Percentiles rank a stretch among this genome's conserved stretches.
Conservation (phyloP, 2,113 vertebrate genomes). For the Percopsis transmontana region DNA sequence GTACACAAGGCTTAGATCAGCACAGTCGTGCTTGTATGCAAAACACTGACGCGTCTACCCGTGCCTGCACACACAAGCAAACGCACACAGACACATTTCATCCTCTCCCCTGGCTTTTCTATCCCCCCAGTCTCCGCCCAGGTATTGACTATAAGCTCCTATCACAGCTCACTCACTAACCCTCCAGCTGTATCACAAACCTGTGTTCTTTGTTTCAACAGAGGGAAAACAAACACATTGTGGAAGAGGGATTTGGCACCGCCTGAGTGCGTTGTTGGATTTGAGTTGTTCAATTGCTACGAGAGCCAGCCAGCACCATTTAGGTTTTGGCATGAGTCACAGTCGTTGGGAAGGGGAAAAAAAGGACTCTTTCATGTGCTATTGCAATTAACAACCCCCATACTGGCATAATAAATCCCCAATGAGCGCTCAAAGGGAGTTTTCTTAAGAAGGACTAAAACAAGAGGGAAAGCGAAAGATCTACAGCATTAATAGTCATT, state of each 20-base stretch:
- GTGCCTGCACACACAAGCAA: conserved; percentile 1
- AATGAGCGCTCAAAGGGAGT: conserved; percentile 54
- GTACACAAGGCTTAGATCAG: neutral
- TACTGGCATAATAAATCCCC: conserved; percentile 55
- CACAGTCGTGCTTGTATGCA: neutral
- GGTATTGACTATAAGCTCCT: conserved; percentile 18
- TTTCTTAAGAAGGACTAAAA: conserved; percentile 42
- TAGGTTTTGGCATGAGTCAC: conserved; percentile 60
- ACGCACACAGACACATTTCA: neutral
- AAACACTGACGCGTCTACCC: conserved; percentile 1
- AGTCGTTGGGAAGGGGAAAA: conserved; percentile 46
- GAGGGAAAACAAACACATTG: conserved; percentile 63
- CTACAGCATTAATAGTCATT: conserved; percentile 58
- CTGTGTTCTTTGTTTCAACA: conserved; percentile 64
- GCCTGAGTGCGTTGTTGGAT: conserved; percentile 55
- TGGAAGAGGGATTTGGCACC: conserved; percentile 64
- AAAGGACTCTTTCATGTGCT: conserved; percentile 63
- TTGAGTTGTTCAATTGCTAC: conserved; percentile 48
- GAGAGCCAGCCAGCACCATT: conserved; percentile 56
- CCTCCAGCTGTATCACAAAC: conserved; percentile 53
- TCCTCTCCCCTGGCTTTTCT: neutral
- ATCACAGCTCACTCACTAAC: conserved; percentile 38
- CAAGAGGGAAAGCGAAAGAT: conserved; percentile 19
- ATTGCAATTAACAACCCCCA: conserved; percentile 62
- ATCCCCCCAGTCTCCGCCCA: neutral